Base-by-base conservation (phyloP, 2,888 invertebrate species). In the Plagiodera versicolora region DNA sequence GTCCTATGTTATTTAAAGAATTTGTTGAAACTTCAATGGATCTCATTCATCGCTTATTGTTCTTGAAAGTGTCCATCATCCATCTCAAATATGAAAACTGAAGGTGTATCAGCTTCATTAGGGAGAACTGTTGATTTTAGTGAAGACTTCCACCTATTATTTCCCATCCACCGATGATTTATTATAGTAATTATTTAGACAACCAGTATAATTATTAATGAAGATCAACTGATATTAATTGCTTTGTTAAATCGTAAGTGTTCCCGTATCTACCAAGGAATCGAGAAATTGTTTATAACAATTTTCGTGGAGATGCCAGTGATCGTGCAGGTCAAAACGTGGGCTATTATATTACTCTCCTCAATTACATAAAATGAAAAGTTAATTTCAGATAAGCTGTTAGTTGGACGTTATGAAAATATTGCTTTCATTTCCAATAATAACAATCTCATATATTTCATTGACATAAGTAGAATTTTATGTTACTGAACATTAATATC, bases 241-340 rank as follows among this genome's bases (percentile, higher is more conserved):
- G 53, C 44, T 35, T 20, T 46, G 20, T 53, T 53, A 16, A 44
- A 53, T 24, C 53, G 53, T 53, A 53, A 53, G 53, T 53, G 44
- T 53, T 53, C 39, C 39, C 14, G 39, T 14, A 39, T 39, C 8
- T n/a, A 39, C 39, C 14, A n/a, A 44, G 44, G 53, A 53, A 53
- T 53, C 39, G 44, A 53, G 53, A 53, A 53, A 45, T 53, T 53
- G 53, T 53, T 53, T 45, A 53, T 53, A 53, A 53, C 53, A 45
- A 39, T 52, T 35, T 35, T 39, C 35, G 20, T 18, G 10, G n/a
- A 20, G n/a, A 39, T 19, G 14, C 44, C 44, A 17, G 35, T 45
- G 16, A 28, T 60, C 66, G 60, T 62, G 62, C 63, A 60, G 66
- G 62, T 66, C 66, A 66, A 67, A 67, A 67, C 65, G 61, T 65